These are phyloP conservation scores for cattle (Bos taurus) DNA, from an alignment of 2,113 vertebrate genomes.

Conservation along the genomic window ARS-UCD2.0 NC_037338.1:85834501-85835000, in stretches of 20 bases:
- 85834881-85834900: not conserved
- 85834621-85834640: not conserved
- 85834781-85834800: not conserved
- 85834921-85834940: slow-evolving; percentile 15
- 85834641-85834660: not conserved
- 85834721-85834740: not conserved
- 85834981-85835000: not conserved
- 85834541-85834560: not conserved
- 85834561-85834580: not conserved
- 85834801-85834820: not conserved
- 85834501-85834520: not conserved
- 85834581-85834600: not conserved
- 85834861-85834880: slow-evolving; percentile 24
- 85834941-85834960: not conserved
- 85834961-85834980: not conserved
- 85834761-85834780: not conserved
- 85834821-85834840: slow-evolving; percentile 5
- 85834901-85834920: not conserved
- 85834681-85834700: not conserved
- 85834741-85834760: not conserved
- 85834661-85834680: not conserved
- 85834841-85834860: not conserved
- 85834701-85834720: not conserved
- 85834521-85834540: not conserved
- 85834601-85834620: not conserved